Evolutionary conservation across 92 coral and sea anemone species (phyloP), one percentile per base, ranked within the genome.

Genomic region (Parazoanthus atlanticus): DNA sequence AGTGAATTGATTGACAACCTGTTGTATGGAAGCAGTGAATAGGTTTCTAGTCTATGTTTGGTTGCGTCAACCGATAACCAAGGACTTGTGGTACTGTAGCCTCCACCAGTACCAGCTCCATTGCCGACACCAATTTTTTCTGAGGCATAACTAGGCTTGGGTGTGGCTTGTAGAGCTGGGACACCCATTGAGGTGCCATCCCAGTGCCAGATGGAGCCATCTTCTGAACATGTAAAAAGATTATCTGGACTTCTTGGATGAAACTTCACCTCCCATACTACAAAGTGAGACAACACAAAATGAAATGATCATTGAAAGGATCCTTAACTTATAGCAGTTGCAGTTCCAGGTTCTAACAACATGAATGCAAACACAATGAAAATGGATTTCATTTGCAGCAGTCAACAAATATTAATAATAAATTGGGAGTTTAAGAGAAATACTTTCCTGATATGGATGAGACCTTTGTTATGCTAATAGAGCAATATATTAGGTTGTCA

Each of bases 131-230:
- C 79, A 11, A 90, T 76, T 26, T 82, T 64, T 46, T 87, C 86
- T 41, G 92, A 82, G 28, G 82, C 56, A 81, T 84, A 85, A 84
- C 90, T 70, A 47, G 88, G 88, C 81, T 54, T 93, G 65, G 93
- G 38, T 32, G 90, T 89, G 58, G 91, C 86, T 13, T 88, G 77
- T 34, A 91, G 75, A 12, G 90, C 75, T 67, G 85, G 88, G 23
- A 86, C 88, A 23, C 93, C 94, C 93, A 97, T 94, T 9, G 98
- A 93, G 15, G 99, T 90, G 9, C 99, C 99, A 88, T 97, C 98
- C 99, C 99, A 97, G 85, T 95, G 99, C 98, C 99, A 97, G 25
- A 97, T 77, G 40, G 98, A 94, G 85, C 99, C 99, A 47, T 97
- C 99, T 77, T 97, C 96, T 26, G 99, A 97, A 91, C 99, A 97